Conservation (phyloP, 2,888 invertebrate species). For the Thelaira solivaga region DNA sequence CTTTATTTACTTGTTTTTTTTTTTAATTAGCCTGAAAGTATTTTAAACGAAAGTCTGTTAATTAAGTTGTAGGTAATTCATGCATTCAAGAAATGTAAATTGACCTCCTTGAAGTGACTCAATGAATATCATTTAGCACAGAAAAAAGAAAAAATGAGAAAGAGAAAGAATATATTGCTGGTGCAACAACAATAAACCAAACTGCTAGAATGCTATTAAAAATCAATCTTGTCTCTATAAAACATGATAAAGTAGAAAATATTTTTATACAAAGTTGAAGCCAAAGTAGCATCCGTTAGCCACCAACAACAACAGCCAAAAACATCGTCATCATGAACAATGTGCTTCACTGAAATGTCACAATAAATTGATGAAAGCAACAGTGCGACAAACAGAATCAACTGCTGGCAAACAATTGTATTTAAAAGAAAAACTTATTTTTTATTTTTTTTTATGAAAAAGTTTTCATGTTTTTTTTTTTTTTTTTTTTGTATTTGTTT, state of each 20-base stretch:
- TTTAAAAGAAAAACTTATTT: constrained; percentile 1
- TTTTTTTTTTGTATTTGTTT: not conserved
- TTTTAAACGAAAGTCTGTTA: constrained; percentile 35
- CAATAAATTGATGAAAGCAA: constrained; percentile 45
- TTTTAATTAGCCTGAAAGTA: constrained; percentile 26
- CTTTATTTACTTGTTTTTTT: too few species aligned
- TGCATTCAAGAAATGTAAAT: constrained; percentile 57
- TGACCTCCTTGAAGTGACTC: constrained; percentile 31
- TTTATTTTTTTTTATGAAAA: constrained; percentile 3
- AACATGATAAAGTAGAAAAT: constrained; percentile 50
- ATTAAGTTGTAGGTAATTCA: constrained; percentile 55
- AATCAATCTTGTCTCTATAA: constrained; percentile 57
- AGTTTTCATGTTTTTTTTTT: not conserved
- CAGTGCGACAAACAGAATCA: not conserved
- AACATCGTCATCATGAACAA: not conserved
- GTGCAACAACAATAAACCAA: constrained; percentile 13
- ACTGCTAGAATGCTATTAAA: constrained; percentile 50
- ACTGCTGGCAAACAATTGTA: constrained; percentile 3
- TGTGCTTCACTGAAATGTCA: constrained; percentile 48
- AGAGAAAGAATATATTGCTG: not conserved
- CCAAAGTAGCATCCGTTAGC: not conserved
- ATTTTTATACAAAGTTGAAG: constrained; percentile 43
- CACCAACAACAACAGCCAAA: not conserved
- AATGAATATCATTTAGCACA: constrained; percentile 1
- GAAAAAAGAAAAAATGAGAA: not conserved